These are phyloP conservation scores for Argynnis bischoffii DNA, from an alignment of 2,888 invertebrate species.

Conservation along the genomic window DNA sequence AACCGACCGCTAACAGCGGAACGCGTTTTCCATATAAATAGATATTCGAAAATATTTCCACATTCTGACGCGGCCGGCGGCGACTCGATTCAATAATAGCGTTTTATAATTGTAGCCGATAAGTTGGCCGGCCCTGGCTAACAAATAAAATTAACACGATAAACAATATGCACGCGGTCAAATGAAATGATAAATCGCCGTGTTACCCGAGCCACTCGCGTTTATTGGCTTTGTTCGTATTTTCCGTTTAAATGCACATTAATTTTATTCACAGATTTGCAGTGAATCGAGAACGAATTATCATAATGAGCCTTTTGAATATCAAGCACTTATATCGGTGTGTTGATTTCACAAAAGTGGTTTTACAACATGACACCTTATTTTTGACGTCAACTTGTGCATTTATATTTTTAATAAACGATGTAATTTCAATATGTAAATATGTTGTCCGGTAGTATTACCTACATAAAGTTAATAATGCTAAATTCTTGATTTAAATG, in stretches of 20 bases:
- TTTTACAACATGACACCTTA: slow-evolving; percentile 41
- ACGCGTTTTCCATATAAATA: slow-evolving; percentile 56
- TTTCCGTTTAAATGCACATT: slow-evolving; percentile 77
- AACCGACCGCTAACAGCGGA: slow-evolving; percentile 51
- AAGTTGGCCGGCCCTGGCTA: slow-evolving; percentile 59
- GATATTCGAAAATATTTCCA: slow-evolving; percentile 65
- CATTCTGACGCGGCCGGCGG: slow-evolving; percentile 55
- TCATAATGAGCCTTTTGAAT: slow-evolving; percentile 75
- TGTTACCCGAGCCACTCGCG: slow-evolving; percentile 61
- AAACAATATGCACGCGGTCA: slow-evolving; percentile 70
- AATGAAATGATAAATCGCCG: slow-evolving; percentile 73
- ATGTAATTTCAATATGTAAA: slow-evolving; percentile 9
- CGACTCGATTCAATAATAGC: slow-evolving; percentile 63
- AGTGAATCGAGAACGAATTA: slow-evolving; percentile 75
- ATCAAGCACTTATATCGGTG: slow-evolving; percentile 51
- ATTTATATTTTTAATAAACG: slow-evolving; percentile 34
- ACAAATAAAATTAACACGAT: slow-evolving; percentile 78
- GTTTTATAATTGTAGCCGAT: slow-evolving; percentile 67
- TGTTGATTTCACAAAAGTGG: slow-evolving; percentile 41
- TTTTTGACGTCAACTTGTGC: slow-evolving; percentile 25
- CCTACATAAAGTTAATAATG: background rate
- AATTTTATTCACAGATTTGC: slow-evolving; percentile 77
- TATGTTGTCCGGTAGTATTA: slow-evolving; percentile 1
- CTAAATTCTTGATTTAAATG: too few species aligned
- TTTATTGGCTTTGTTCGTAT: slow-evolving; percentile 75